A percentile compares a stretch with the other conserved stretches of the same genome.
phyloP scores from a whole-genome alignment of 2,797 vertebrate genomes.

The Gallinago stenura region DNA sequence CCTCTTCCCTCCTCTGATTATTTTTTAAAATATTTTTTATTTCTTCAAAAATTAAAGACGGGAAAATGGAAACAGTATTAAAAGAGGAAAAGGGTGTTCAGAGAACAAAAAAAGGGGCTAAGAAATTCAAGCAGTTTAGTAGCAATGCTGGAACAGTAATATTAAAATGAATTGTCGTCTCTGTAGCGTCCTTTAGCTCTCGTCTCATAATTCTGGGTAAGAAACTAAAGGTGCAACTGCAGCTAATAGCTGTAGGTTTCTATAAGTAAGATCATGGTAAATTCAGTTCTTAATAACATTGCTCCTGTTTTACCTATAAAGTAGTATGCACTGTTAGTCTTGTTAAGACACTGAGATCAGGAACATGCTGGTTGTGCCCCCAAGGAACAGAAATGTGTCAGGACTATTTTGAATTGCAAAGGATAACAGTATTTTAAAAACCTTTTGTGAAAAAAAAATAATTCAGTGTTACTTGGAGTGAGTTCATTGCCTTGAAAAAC shows the following conservation, averaged over 20 bases:
- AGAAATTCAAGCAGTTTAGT: background rate
- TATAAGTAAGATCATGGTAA: background rate
- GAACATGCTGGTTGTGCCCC: background rate
- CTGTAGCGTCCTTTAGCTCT: background rate
- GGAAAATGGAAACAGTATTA: background rate
- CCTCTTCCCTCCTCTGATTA: background rate
- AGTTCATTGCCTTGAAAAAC: constrained; percentile 2
- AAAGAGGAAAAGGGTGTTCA: background rate
- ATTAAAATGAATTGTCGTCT: background rate
- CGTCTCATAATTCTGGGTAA: background rate
- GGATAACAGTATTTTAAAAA: background rate
- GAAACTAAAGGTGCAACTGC: background rate
- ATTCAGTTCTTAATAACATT: background rate
- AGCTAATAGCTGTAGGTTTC: background rate
- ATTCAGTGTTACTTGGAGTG: background rate
- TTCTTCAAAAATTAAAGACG: background rate
- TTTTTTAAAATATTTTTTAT: background rate
- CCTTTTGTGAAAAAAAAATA: background rate
- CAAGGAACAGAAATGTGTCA: background rate
- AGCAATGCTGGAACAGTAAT: background rate
- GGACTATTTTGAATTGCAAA: background rate
- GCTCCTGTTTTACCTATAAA: constrained; percentile 16
- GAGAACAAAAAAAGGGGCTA: background rate
- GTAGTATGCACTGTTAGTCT: background rate
- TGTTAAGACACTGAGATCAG: background rate